phyloP scores from a whole-genome alignment of 2,888 invertebrate genomes.

The Eupithecia exiguata region DNA sequence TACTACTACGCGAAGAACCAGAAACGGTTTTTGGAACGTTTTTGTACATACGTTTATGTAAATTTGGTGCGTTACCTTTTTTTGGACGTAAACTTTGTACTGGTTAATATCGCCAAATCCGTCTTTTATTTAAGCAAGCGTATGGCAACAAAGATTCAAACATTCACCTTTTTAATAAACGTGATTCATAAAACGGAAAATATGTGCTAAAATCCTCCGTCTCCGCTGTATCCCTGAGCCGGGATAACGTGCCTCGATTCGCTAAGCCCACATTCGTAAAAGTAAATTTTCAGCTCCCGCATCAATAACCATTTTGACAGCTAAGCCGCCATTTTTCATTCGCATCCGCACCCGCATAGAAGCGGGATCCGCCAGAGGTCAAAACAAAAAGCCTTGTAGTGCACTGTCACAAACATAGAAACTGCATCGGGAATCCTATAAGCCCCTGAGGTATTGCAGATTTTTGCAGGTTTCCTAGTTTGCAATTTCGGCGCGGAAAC shows the following conservation, averaged over 20 bases:
- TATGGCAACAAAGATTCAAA: background rate
- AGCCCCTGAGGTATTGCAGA: conserved; percentile 67
- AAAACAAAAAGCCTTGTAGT: conserved; percentile 68
- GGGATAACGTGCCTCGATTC: conserved; percentile 44
- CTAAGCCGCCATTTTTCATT: conserved; percentile 79
- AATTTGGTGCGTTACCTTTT: background rate
- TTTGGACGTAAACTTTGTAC: background rate
- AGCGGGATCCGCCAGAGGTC: conserved; percentile 66
- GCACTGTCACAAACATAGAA: conserved; percentile 56
- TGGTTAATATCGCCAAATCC: background rate
- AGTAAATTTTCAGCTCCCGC: conserved; percentile 70
- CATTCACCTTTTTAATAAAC: conserved; percentile 30
- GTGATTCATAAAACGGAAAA: conserved; percentile 40
- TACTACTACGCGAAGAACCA: background rate
- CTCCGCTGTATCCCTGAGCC: conserved; percentile 28
- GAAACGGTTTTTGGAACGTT: background rate
- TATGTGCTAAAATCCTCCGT: conserved; percentile 38
- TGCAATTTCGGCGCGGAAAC: conserved; percentile 58
- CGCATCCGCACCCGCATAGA: conserved; percentile 57
- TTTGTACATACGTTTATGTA: background rate
- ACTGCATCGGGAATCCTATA: conserved; percentile 62
- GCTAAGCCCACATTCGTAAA: conserved; percentile 72
- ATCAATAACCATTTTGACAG: conserved; percentile 81
- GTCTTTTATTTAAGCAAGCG: conserved; percentile 22
- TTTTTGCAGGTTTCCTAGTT: conserved; percentile 43